Conservation (phyloP, 2,113 vertebrate genomes). For the Polypterus bichir region DNA sequence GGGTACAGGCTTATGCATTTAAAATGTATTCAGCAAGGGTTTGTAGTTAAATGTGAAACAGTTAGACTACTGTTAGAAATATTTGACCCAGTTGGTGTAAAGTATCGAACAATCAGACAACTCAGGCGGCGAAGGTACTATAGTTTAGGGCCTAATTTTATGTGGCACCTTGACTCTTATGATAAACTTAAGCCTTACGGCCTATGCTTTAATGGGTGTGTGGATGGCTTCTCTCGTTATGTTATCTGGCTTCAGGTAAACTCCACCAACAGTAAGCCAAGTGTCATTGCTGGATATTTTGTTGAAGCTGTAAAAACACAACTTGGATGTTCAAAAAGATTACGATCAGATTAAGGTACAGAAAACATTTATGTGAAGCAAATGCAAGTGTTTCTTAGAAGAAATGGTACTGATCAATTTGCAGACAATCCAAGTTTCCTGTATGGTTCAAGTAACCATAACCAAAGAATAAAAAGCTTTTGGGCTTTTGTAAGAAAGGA, state of each 20-base stretch:
- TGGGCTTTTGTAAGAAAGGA: not conserved
- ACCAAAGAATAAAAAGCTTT: not conserved
- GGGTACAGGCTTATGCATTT: not conserved
- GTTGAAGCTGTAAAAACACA: not conserved
- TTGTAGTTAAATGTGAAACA: not conserved
- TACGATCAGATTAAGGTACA: not conserved
- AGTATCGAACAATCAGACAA: not conserved
- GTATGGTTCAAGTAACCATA: not conserved
- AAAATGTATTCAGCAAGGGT: not conserved
- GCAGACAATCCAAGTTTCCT: not conserved
- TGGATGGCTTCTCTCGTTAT: not conserved
- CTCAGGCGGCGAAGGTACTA: not conserved
- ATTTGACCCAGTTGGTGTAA: not conserved
- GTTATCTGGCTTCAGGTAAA: not conserved
- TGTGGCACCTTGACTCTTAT: not conserved
- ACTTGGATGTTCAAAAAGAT: not conserved
- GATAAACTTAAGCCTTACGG: not conserved
- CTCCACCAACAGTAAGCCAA: not conserved
- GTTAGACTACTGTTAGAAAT: not conserved
- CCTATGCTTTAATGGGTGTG: not conserved
- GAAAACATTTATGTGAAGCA: not conserved
- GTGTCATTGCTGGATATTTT: not conserved
- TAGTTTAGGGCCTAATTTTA: not conserved
- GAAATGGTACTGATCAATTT: not conserved
- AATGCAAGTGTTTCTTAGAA: not conserved